Conservation (phyloP, 2,888 invertebrate genomes). For the Drosophila macrospina region DNA sequence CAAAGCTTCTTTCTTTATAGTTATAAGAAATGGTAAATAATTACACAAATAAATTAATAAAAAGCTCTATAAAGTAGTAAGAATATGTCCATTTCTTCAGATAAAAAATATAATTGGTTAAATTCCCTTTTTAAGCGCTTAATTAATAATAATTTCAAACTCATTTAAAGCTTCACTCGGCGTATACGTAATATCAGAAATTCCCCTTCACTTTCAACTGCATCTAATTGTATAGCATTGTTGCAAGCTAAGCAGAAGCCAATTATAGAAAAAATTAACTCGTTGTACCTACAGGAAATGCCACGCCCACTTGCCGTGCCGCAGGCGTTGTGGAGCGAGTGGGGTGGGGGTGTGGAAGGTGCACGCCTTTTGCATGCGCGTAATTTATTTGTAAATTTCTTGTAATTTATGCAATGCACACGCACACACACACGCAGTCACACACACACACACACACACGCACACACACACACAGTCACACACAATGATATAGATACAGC, state of each 20-base stretch:
- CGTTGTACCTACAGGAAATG: constrained; percentile 17
- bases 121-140: too few species aligned
- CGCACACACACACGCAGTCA: constrained; percentile 17
- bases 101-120: too few species aligned
- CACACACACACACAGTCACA: constrained; percentile 13
- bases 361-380: constrained; percentile 63
- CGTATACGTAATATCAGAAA: constrained; percentile 10
- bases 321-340: neutral
- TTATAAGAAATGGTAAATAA: too few species aligned
- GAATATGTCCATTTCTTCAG: too few species aligned
- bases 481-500: constrained; percentile 16
- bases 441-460: constrained; percentile 12
- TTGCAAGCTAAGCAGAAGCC: constrained; percentile 14
- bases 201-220: neutral
- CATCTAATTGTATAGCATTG: constrained; percentile 6
- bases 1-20: too few species aligned
- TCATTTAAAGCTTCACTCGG: neutral
- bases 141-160: neutral
- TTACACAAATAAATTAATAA: too few species aligned
- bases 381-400: constrained; percentile 74
- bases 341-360: too few species aligned
- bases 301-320: constrained; percentile 20
- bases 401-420: constrained; percentile 65
- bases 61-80: too few species aligned
- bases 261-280: constrained; percentile 45